Conservation (phyloP, 30 jellyfish, hydroid and myxozoan genomes). For the Aurelia aurita complex sp. Pacific region DNA sequence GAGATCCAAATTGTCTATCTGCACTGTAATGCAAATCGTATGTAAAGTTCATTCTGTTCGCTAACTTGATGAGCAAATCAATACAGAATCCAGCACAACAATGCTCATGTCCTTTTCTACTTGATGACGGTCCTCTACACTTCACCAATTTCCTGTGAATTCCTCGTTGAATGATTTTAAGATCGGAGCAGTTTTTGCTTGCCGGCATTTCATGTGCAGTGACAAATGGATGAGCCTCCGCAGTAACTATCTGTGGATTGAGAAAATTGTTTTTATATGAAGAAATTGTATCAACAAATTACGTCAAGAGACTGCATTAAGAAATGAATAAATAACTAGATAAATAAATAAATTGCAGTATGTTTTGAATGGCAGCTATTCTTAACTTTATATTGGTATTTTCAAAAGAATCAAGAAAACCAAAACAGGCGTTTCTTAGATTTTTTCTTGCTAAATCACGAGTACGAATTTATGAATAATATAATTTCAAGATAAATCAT, state of each 20-base stretch:
- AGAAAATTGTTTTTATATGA: neutral
- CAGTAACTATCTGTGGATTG: slow-evolving; percentile 65
- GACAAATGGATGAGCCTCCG: slow-evolving; percentile 71
- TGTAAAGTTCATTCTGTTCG: slow-evolving; percentile 73
- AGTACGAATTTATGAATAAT: too few relatives aligned
- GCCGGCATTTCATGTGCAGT: slow-evolving; percentile 47
- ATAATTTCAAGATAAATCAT: too few relatives aligned
- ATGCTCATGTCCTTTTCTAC: slow-evolving; percentile 40
- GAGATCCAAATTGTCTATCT: slow-evolving; percentile 87
- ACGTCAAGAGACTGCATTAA: too few relatives aligned
- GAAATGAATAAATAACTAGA: too few relatives aligned
- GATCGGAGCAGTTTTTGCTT: slow-evolving; percentile 43
- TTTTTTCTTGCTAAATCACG: too few relatives aligned
- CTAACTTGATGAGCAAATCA: slow-evolving; percentile 68
- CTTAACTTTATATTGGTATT: too few relatives aligned
- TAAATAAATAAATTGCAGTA: too few relatives aligned
- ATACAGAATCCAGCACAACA: slow-evolving; percentile 88
- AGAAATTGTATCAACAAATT: too few relatives aligned
- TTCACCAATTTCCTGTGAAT: slow-evolving; percentile 41
- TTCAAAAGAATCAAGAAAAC: too few relatives aligned
- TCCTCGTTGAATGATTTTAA: slow-evolving; percentile 31
- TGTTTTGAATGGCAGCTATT: too few relatives aligned
- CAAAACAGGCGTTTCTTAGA: too few relatives aligned
- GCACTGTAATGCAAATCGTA: slow-evolving; percentile 74
- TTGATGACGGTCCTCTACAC: slow-evolving; percentile 72